These are phyloP conservation scores for Salmo trutta DNA, from an alignment of 2,797 vertebrate species.

Conservation along the genomic window DNA sequence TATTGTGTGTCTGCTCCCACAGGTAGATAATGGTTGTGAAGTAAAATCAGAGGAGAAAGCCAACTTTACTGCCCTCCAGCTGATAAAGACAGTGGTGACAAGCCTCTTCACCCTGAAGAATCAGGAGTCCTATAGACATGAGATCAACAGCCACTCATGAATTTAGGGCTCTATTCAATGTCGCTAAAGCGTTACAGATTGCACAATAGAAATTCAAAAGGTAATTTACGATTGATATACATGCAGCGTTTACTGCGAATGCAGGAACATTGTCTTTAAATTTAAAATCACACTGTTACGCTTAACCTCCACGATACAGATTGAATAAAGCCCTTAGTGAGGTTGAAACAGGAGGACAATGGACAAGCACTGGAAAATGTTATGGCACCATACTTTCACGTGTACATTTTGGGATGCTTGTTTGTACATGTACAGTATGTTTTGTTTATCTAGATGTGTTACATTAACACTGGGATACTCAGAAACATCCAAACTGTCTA, in stretches of 20 bases:
- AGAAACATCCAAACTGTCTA: not conserved
- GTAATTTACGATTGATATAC: too few relatives aligned
- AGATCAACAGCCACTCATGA: not conserved
- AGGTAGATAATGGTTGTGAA: slow-evolving; percentile 40
- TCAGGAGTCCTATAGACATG: not conserved
- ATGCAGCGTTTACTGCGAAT: too few relatives aligned
- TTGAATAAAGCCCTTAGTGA: not conserved
- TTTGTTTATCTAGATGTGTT: not conserved
- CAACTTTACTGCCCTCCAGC: not conserved
- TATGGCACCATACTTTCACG: not conserved
- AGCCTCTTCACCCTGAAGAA: slow-evolving; percentile 18
- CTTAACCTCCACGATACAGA: too few relatives aligned
- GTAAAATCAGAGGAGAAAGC: slow-evolving; percentile 33
- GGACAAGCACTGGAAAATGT: not conserved
- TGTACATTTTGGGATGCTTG: not conserved
- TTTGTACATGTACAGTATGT: not conserved
- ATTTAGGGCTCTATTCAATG: not conserved
- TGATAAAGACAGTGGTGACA: slow-evolving; percentile 10
- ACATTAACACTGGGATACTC: not conserved
- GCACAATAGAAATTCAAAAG: too few relatives aligned
- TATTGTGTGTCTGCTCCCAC: slow-evolving; percentile 1
- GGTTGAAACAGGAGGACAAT: not conserved
- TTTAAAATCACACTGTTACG: too few relatives aligned
- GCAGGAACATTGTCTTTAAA: too few relatives aligned
- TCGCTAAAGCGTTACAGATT: too few relatives aligned